phyloP scores from a whole-genome alignment of 2,797 vertebrate genomes.

The Crenuchus spilurus region DNA sequence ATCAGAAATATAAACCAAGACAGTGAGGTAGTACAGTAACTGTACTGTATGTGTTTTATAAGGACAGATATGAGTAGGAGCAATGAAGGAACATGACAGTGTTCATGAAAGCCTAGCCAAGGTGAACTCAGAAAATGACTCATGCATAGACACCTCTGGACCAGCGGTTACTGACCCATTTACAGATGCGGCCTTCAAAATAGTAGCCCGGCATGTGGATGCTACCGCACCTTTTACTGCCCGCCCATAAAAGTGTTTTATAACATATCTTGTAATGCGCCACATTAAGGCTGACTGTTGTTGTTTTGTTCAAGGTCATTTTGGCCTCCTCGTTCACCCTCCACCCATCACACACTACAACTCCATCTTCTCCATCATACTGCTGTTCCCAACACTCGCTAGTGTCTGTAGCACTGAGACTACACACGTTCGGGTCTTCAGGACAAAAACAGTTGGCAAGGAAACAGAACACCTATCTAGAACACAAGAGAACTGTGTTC shows the following conservation, averaged over 20 bases:
- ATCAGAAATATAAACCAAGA: too few species aligned
- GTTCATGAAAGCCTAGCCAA: conserved; percentile 18
- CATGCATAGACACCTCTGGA: conserved; percentile 26
- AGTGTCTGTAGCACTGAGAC: too few species aligned
- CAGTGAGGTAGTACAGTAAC: too few species aligned
- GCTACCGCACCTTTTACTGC: conserved; percentile 72
- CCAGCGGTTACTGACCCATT: conserved; percentile 55
- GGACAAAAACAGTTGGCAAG: too few species aligned
- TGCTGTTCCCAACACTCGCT: too few species aligned
- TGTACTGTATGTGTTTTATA: too few species aligned
- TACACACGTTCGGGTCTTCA: too few species aligned
- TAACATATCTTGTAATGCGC: conserved; percentile 82
- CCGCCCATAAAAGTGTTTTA: conserved; percentile 82
- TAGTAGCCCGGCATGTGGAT: conserved; percentile 33
- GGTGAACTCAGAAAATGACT: conserved; percentile 41
- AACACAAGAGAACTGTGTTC: too few species aligned
- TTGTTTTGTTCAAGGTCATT: conserved; percentile 81
- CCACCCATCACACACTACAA: neutral
- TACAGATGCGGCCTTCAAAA: conserved; percentile 53
- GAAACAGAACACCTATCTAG: too few species aligned
- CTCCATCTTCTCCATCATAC: neutral
- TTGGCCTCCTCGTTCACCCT: conserved; percentile 45
- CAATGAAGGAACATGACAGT: neutral
- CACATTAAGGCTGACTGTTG: conserved; percentile 81
- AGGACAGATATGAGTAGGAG: neutral